phyloP scores from a whole-genome alignment of 2,888 invertebrate species.

The Campoplex capitator region DNA sequence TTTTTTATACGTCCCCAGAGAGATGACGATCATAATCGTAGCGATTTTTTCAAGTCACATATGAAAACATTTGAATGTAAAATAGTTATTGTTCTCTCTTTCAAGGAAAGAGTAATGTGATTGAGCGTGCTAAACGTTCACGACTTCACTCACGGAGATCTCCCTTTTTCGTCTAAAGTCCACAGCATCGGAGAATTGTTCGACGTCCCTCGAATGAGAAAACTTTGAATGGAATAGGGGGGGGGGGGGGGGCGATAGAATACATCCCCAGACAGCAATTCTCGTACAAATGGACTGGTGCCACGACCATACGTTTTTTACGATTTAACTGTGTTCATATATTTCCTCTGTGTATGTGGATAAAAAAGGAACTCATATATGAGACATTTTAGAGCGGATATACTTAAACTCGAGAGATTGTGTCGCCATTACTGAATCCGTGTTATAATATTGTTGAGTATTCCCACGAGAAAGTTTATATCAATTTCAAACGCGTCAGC shows the following conservation, averaged over 20 bases:
- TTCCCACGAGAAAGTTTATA: background rate
- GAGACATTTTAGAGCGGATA: background rate
- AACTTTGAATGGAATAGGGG: conserved; percentile 49
- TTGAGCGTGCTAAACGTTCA: conserved; percentile 56
- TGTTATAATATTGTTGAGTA: background rate
- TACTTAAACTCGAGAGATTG: background rate
- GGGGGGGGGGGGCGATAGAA: conserved; percentile 46
- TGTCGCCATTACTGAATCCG: background rate
- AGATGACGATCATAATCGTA: background rate
- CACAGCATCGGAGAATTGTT: conserved; percentile 41
- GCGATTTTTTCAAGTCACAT: background rate
- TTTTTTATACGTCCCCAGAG: background rate
- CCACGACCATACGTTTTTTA: conserved; percentile 52
- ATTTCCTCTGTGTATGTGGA: background rate
- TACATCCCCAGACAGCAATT: conserved; percentile 63
- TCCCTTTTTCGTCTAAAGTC: conserved; percentile 23
- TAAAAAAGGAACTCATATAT: conserved; percentile 5
- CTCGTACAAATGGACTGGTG: conserved; percentile 55
- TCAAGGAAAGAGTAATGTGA: conserved; percentile 27
- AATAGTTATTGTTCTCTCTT: background rate
- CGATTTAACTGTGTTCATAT: conserved; percentile 24
- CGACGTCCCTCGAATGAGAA: conserved; percentile 62
- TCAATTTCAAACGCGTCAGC: background rate
- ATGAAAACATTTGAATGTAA: background rate
- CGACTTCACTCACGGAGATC: conserved; percentile 11